phyloP scores from a whole-genome alignment of 2,888 invertebrate species.

The Melanargia galathea region DNA sequence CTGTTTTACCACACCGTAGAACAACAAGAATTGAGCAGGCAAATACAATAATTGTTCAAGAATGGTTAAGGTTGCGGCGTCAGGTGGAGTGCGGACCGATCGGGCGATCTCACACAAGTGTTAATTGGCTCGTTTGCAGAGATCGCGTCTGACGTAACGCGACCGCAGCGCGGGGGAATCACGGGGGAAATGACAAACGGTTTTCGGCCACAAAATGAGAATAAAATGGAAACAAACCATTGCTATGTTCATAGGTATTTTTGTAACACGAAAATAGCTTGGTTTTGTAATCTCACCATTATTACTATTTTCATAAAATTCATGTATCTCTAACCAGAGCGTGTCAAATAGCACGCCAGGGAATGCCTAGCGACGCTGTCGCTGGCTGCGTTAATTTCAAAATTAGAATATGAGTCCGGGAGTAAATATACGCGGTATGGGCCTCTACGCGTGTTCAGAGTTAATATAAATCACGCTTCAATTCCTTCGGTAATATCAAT shows the following conservation, averaged over 20 bases:
- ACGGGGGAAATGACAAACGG: constrained; percentile 5
- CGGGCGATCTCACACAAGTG: constrained; percentile 5
- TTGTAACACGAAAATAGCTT: no score
- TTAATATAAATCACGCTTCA: no score
- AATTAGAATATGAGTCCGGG: no score
- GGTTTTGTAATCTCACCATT: no score
- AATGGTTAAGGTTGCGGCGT: not conserved
- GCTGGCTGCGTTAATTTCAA: no score
- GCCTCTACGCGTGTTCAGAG: no score
- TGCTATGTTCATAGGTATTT: not conserved
- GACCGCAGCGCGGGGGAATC: not conserved
- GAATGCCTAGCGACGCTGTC: no score
- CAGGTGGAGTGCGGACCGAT: constrained; percentile 1
- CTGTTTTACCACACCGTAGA: not conserved
- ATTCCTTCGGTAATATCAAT: no score
- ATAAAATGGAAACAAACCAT: not conserved
- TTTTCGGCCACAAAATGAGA: constrained; percentile 1
- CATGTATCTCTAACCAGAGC: no score
- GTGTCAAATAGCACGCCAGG: no score
- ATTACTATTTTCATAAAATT: no score
- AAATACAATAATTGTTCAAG: not conserved
- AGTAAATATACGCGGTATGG: no score
- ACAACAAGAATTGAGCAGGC: not conserved
- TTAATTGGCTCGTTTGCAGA: constrained; percentile 4
- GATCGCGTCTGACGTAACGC: not conserved